Conservation (phyloP, 2,797 vertebrate species). For the Sternarchorhynchus goeldii region DNA sequence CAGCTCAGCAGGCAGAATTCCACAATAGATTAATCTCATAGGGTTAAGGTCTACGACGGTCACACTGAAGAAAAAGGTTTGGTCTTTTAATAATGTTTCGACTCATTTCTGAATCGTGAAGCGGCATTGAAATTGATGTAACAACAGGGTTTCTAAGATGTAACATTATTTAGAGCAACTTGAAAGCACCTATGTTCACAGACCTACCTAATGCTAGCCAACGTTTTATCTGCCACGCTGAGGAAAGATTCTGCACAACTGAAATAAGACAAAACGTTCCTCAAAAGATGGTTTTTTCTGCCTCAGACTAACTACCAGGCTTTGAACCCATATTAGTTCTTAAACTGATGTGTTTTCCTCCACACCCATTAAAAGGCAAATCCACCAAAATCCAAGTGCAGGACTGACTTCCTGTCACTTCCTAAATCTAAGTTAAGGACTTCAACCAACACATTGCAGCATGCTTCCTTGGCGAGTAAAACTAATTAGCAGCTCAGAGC, state of each 20-base stretch:
- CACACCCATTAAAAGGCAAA: slow-evolving; percentile 34
- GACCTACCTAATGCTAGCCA: too few species aligned
- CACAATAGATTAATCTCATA: slow-evolving; percentile 59
- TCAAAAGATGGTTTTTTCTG: not conserved
- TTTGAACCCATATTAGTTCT: not conserved
- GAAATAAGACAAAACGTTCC: not conserved
- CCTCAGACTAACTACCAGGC: not conserved
- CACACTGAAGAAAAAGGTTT: slow-evolving; percentile 3
- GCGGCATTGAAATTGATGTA: too few species aligned
- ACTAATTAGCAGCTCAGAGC: slow-evolving; percentile 46
- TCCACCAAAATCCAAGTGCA: slow-evolving; percentile 28
- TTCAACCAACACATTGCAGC: slow-evolving; percentile 46
- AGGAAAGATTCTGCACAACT: not conserved
- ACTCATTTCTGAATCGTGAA: not conserved
- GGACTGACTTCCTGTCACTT: slow-evolving; percentile 25
- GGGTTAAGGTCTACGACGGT: slow-evolving; percentile 33
- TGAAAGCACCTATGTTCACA: too few species aligned
- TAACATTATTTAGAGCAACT: too few species aligned
- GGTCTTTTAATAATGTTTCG: not conserved
- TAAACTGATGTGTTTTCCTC: not conserved
- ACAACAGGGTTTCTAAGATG: not conserved
- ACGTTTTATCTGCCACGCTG: not conserved
- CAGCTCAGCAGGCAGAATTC: slow-evolving; percentile 62
- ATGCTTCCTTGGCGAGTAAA: slow-evolving; percentile 41
- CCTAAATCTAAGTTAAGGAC: slow-evolving; percentile 48